phyloP scores from a whole-genome alignment of 2,888 invertebrate genomes.

The Leptinotarsa rubiginosa region DNA sequence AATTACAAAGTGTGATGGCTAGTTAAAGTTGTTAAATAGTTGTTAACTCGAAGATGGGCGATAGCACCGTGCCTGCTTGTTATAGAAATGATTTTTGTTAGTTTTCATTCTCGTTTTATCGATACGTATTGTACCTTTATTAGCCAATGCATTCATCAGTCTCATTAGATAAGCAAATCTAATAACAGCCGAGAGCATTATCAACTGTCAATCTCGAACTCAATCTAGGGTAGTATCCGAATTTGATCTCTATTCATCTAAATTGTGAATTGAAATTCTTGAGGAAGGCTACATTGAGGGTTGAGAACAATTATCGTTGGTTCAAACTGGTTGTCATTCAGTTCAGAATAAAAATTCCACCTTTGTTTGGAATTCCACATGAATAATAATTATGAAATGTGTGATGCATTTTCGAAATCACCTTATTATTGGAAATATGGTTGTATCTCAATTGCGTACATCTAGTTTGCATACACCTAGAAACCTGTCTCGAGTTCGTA shows the following conservation, averaged over 20 bases:
- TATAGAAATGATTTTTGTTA: constrained; percentile 33
- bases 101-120: constrained; percentile 33
- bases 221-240: constrained; percentile 9
- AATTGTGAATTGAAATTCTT: constrained; percentile 19
- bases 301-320: background rate
- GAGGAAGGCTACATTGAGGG: background rate
- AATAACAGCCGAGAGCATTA: constrained; percentile 38
- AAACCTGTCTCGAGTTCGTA: no score
- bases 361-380: no score
- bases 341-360: no score
- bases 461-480: no score
- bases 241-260: constrained; percentile 3
- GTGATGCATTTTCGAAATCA: no score
- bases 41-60: constrained; percentile 61
- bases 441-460: no score
- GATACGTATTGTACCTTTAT: constrained; percentile 43
- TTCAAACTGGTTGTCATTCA: no score
- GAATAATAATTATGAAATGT: no score
- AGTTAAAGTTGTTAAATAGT: constrained; percentile 65
- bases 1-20: constrained; percentile 64
- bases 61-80: constrained; percentile 43
- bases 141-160: constrained; percentile 38
- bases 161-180: constrained; percentile 47
- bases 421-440: no score
- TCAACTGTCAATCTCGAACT: constrained; percentile 24